Evolutionary conservation across 2,113 vertebrate genomes (phyloP), one percentile per base, ranked within the genome.

Genomic region (Petrocephalus microphthalmus): DNA sequence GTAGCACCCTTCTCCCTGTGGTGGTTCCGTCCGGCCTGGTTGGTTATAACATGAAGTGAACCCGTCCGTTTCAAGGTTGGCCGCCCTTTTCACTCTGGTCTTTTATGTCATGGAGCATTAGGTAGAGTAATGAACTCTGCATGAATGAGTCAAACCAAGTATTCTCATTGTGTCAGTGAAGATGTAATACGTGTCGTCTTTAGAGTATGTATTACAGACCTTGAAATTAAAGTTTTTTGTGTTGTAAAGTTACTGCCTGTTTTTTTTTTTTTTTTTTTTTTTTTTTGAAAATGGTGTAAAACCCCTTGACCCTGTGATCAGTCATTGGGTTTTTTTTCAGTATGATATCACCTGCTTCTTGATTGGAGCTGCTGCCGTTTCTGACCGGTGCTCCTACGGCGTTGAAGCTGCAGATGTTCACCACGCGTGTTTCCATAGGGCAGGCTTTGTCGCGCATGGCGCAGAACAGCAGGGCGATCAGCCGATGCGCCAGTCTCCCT

Each of bases 211-310:
- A 60, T 60, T 83, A 84, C 33, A 49, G 84, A 88, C 37, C 19
- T 82, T 84, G 87, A 84, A 84, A 88, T 83, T 82, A 88, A 88
- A 88, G 53, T 88, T 84, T 88, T 88, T 88, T 88, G 78, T 88
- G 78, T 84, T 47, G 78, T 88, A 54, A 88, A 25, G 49, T 56
- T 60, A n/a, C 1, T 25, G 33, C 57, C 25, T 81, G 13, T 54
- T 37, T 47, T 47, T 87, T 1, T 74, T 13, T 78, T 25, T n/a
- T n/a, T n/a, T n/a, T n/a, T 7, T 87, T 25, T 8, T 82, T 82
- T 22, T 15, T 17, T 25, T 45, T 47, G 20, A 22, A 13, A 49
- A 51, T 29, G 49, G 45, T 5, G 45, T n/a, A 13, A 29, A 67
- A 29, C 25, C 60, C 60, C 60, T 67, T 67, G n/a, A 67, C 60